A percentile compares a stretch with the other conserved stretches of the same genome.
Conservation (phyloP, 2,888 invertebrate genomes). For the Tiliacea citrago region DNA sequence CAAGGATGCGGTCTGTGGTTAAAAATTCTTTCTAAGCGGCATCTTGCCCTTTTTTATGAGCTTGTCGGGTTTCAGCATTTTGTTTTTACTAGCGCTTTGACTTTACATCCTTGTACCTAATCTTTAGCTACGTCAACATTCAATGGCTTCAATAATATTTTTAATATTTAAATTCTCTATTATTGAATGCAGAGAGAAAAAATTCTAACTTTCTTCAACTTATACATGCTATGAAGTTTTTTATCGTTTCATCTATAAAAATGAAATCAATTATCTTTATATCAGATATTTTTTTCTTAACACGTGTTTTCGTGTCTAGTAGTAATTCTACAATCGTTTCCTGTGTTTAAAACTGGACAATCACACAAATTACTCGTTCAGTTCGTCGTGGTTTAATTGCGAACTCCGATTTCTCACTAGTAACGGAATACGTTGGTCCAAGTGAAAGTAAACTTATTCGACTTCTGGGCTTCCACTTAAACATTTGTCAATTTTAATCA, state of each 20-base stretch:
- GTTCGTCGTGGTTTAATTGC: conserved; percentile 71
- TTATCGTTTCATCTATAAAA: conserved; percentile 18
- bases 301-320: conserved; percentile 63
- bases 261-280: conserved; percentile 17
- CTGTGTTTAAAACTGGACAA: conserved; percentile 70
- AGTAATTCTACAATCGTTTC: conserved; percentile 67
- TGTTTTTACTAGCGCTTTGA: conserved; percentile 3
- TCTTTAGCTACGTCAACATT: conserved; percentile 9
- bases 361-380: conserved; percentile 69
- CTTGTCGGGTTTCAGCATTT: conserved; percentile 33
- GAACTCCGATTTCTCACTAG: conserved; percentile 72
- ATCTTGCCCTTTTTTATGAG: conserved; percentile 53
- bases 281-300: conserved; percentile 21
- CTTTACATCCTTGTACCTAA: conserved; percentile 10
- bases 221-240: background rate
- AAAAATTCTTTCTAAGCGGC: conserved; percentile 60
- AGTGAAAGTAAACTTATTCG: conserved; percentile 66
- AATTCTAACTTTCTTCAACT: conserved; percentile 6
- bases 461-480: conserved; percentile 56
- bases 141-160: conserved; percentile 8
- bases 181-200: conserved; percentile 1
- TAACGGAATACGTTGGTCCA: conserved; percentile 70
- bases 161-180: conserved; percentile 6
- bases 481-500: conserved; percentile 49
- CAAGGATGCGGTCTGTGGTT: conserved; percentile 74